Percentiles rank a stretch among this genome's conserved stretches.
phyloP scores from a whole-genome alignment of 2,113 vertebrate genomes.

The Zonotrichia leucophrys region DNA sequence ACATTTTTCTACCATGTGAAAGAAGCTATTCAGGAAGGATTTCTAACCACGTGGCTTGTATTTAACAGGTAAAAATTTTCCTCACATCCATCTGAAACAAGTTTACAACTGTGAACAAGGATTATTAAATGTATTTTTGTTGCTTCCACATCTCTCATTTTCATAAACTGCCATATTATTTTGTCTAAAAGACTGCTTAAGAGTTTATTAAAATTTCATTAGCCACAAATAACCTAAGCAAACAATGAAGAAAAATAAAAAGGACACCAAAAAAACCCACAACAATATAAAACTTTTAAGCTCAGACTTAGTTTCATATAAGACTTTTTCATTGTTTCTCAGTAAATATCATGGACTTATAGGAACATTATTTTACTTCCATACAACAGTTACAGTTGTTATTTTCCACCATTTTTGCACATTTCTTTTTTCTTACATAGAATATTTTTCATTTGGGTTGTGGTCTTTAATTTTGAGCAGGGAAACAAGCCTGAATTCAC shows the following conservation, averaged over 20 bases:
- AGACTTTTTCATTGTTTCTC: not conserved
- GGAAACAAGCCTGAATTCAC: not conserved
- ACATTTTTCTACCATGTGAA: not conserved
- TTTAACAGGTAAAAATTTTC: not conserved
- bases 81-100: not conserved
- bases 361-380: not conserved
- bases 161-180: not conserved
- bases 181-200: not conserved
- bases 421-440: not conserved
- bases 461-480: not conserved
- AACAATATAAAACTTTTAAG: not conserved
- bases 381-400: not conserved
- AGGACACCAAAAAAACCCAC: rapidly evolving
- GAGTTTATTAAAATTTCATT: not conserved
- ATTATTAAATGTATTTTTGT: not conserved
- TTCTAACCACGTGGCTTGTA: not conserved
- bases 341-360: not conserved
- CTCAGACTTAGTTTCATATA: not conserved
- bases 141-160: not conserved
- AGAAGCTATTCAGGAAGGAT: not conserved
- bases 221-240: not conserved
- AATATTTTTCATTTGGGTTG: not conserved
- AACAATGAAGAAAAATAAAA: not conserved
- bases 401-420: not conserved
- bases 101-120: not conserved